A percentile compares a stretch with the other conserved stretches of the same genome.
These are phyloP conservation scores for Saccostrea echinata DNA, from an alignment of 1,140 invertebrate species.

Conservation along the genomic window DNA sequence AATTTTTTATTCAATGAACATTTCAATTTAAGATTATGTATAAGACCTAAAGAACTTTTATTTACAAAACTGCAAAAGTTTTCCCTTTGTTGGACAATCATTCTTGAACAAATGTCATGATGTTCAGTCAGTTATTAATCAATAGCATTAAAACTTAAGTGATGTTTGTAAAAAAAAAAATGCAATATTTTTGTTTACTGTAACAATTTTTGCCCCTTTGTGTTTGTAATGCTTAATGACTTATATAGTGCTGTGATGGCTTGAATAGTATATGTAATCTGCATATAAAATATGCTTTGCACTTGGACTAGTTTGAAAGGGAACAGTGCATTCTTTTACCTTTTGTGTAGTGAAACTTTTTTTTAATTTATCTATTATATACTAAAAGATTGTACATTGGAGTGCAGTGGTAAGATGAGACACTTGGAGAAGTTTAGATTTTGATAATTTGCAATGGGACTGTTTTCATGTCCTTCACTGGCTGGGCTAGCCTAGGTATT, in stretches of 20 bases:
- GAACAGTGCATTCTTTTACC: constrained; percentile 20
- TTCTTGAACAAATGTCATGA: constrained; percentile 8
- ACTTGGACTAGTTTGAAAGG: constrained; percentile 14
- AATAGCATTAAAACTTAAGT: not conserved
- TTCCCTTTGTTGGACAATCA: constrained; percentile 15
- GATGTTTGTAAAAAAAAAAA: not conserved
- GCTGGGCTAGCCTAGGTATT: not conserved
- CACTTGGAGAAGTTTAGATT: not conserved
- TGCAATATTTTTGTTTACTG: not conserved
- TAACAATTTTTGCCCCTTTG: not conserved
- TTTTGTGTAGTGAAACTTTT: not conserved
- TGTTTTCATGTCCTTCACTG: constrained; percentile 12
- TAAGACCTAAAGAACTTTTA: not conserved
- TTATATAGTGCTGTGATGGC: constrained; percentile 21
- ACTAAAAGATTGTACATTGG: not conserved
- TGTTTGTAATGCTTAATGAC: constrained; percentile 4
- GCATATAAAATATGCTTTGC: constrained; percentile 12
- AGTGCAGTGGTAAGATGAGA: constrained; percentile 1
- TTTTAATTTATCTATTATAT: not conserved
- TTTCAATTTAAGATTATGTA: not conserved
- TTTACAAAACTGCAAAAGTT: not conserved
- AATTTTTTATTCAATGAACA: not conserved
- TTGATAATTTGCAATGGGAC: constrained; percentile 20
- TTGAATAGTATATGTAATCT: not conserved
- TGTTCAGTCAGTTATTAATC: not conserved